A percentile compares a stretch with the other conserved stretches of the same genome.
Evolutionary conservation across 1,140 invertebrate genomes (phyloP).

Genomic region (Drosophila carrolli): DNA sequence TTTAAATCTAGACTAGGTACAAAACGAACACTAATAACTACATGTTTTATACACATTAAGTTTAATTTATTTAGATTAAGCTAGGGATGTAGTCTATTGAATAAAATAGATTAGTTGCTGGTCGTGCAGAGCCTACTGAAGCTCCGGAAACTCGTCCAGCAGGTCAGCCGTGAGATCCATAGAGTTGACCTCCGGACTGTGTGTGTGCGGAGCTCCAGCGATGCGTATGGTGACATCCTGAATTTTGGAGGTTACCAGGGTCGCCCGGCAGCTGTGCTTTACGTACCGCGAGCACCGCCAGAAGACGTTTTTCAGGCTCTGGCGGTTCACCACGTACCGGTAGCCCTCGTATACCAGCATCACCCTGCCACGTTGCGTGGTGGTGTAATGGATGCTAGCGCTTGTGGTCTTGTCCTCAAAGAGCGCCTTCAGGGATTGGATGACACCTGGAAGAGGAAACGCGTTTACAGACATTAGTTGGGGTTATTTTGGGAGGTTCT

Average conservation of each 20-base stretch:
- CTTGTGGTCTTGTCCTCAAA: slow-evolving; percentile 70
- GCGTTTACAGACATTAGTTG: slow-evolving; percentile 5
- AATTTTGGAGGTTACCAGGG: slow-evolving; percentile 79
- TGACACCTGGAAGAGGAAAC: slow-evolving; percentile 57
- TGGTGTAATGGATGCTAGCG: slow-evolving; percentile 68
- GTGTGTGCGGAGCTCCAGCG: slow-evolving; percentile 77
- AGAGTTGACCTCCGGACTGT: slow-evolving; percentile 70
- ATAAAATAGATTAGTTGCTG: slow-evolving; percentile 13
- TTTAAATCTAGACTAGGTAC: neutral
- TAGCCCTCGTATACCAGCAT: slow-evolving; percentile 84
- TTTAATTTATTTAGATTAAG: slow-evolving; percentile 58
- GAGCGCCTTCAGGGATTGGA: slow-evolving; percentile 68
- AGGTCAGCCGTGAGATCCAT: slow-evolving; percentile 70
- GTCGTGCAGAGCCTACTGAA: slow-evolving; percentile 41
- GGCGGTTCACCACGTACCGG: slow-evolving; percentile 80
- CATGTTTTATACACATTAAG: slow-evolving; percentile 17
- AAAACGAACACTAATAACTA: slow-evolving; percentile 33
- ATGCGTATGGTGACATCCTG: slow-evolving; percentile 67
- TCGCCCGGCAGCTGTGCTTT: slow-evolving; percentile 79
- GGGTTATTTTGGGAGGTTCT: neutral
- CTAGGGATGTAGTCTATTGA: slow-evolving; percentile 15
- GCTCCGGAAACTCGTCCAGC: slow-evolving; percentile 60
- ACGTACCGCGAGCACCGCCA: slow-evolving; percentile 84
- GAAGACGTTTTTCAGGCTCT: slow-evolving; percentile 83
- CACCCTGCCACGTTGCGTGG: slow-evolving; percentile 78